phyloP scores from a whole-genome alignment of 2,797 vertebrate genomes.

The Tapirus indicus region DNA sequence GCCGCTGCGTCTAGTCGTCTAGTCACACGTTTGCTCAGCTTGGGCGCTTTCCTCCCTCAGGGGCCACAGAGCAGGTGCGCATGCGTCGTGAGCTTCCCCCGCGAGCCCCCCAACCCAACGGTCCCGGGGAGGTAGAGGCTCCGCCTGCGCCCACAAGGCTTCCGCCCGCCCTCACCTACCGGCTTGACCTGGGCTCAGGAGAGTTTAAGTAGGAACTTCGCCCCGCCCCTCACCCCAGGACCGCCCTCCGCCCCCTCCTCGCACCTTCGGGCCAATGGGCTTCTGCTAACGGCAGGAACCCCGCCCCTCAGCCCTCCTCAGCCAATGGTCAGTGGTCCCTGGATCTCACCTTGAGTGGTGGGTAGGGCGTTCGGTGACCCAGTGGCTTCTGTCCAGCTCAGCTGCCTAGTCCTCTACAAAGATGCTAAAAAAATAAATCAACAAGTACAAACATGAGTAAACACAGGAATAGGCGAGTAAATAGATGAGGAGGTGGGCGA shows the following conservation, averaged over 20 bases:
- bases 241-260: rapidly evolving
- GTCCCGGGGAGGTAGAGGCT: rapidly evolving
- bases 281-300: background rate
- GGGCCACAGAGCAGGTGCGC: rapidly evolving
- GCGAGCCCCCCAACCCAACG: background rate
- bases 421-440: conserved; percentile 65
- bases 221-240: background rate
- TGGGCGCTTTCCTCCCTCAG: rapidly evolving
- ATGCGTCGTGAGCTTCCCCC: background rate
- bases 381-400: background rate
- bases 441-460: conserved; percentile 62
- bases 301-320: background rate
- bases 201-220: rapidly evolving
- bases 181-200: too few relatives aligned
- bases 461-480: conserved; percentile 72
- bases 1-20: background rate
- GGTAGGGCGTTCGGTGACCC: background rate
- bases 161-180: rapidly evolving
- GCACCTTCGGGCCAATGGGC: background rate
- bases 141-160: rapidly evolving
- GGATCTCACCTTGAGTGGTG: background rate
- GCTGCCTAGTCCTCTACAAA: conserved; percentile 42
- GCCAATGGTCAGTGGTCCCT: background rate
- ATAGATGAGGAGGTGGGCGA: conserved; percentile 56
- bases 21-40: background rate